A percentile compares a stretch with the other conserved stretches of the same genome.
phyloP scores from a whole-genome alignment of 2,797 vertebrate genomes.

The Halcyon chelicuti region DNA sequence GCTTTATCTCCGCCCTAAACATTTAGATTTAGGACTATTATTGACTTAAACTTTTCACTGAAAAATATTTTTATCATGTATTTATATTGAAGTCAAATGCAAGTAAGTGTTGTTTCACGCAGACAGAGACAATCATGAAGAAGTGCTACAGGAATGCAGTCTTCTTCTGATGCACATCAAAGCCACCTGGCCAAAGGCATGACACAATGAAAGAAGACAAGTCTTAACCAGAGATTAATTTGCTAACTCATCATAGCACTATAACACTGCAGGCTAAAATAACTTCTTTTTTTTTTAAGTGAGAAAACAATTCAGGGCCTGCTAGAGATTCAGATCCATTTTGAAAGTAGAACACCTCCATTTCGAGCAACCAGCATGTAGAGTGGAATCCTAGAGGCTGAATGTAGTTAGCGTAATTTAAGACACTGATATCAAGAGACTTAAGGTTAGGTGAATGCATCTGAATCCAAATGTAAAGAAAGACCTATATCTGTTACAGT shows the following conservation, averaged over 20 bases:
- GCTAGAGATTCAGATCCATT: neutral
- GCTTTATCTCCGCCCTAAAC: neutral
- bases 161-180: neutral
- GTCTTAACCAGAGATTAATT: neutral
- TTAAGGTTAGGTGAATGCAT: neutral
- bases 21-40: neutral
- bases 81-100: neutral
- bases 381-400: neutral
- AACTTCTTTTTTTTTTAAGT: neutral
- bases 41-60: neutral
- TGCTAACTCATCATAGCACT: neutral
- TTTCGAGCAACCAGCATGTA: neutral
- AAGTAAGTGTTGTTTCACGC: neutral
- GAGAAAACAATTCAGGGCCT: neutral
- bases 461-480: neutral
- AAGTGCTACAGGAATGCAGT: neutral
- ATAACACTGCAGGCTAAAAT: neutral
- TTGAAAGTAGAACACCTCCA: neutral
- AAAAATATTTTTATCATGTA: neutral
- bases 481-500: neutral
- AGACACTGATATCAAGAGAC: neutral
- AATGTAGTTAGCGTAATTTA: neutral
- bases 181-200: neutral
- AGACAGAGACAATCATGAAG: neutral
- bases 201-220: neutral